phyloP scores from a whole-genome alignment of 2,113 vertebrate species.

The Acanthisitta chloris region DNA sequence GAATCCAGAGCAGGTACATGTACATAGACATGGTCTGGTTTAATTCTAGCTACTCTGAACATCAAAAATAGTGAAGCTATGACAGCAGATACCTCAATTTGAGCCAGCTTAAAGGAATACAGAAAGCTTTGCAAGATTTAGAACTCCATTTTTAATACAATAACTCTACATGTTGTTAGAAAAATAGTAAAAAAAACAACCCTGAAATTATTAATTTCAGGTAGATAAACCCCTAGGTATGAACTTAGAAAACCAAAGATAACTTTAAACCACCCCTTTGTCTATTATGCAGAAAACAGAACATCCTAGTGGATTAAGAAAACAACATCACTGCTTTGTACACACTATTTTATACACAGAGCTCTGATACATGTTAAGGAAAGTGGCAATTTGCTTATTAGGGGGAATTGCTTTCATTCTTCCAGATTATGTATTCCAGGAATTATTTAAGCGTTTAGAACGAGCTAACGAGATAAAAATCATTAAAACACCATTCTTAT shows the following conservation, averaged over 20 bases:
- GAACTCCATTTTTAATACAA: neutral
- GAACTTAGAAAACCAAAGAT: neutral
- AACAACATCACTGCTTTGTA: neutral
- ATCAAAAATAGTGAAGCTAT: neutral
- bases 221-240: neutral
- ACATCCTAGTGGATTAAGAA: neutral
- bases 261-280: neutral
- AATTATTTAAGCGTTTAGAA: neutral
- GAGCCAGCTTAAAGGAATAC: neutral
- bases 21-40: neutral
- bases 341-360: neutral
- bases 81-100: neutral
- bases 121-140: neutral
- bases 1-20: neutral
- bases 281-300: neutral
- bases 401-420: neutral
- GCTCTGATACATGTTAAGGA: fast-evolving
- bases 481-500: neutral
- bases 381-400: neutral
- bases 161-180: neutral
- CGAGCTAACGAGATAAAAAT: neutral
- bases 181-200: neutral
- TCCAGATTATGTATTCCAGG: neutral
- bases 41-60: neutral
- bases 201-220: neutral